Evolutionary conservation across 2,888 invertebrate species (phyloP).

Genomic region (Chloroclystis v-ata): DNA sequence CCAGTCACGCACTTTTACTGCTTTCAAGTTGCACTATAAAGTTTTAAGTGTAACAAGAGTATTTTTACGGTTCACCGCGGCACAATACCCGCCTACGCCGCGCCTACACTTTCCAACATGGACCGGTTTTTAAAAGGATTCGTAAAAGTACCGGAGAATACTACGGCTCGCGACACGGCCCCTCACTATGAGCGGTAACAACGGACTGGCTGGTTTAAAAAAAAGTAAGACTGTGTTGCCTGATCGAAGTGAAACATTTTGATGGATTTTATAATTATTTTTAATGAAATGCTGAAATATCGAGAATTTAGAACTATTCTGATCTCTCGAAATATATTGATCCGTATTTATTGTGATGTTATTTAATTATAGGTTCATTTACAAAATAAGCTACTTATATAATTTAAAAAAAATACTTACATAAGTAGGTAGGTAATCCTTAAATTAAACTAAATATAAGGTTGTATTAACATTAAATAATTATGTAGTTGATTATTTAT

Average conservation of each 20-base stretch:
- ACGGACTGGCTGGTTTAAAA: conserved; percentile 46
- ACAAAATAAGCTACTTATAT: too few species aligned
- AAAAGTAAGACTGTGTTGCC: conserved; percentile 51
- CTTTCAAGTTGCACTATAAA: conserved; percentile 34
- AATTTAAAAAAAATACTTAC: too few species aligned
- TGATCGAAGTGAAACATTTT: conserved; percentile 24
- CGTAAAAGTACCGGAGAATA: conserved; percentile 59
- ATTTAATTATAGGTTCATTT: too few species aligned
- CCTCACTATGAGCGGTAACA: conserved; percentile 39
- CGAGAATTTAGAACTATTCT: too few species aligned
- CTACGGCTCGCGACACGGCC: conserved; percentile 36
- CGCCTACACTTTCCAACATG: conserved; percentile 68
- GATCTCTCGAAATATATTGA: too few species aligned
- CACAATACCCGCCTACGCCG: conserved; percentile 63
- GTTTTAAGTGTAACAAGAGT: conserved; percentile 38
- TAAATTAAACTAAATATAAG: too few species aligned
- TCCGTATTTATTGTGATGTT: too few species aligned
- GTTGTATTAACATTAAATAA: too few species aligned
- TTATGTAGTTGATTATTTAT: too few species aligned
- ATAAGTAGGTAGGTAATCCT: too few species aligned
- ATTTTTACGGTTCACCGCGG: conserved; percentile 61
- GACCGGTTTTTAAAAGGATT: conserved; percentile 65
- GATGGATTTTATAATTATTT: conserved; percentile 19
- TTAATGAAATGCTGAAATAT: too few species aligned
- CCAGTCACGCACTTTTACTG: conserved; percentile 30